phyloP scores from a whole-genome alignment of 2,888 invertebrate species.

The Parnassius smintheus region DNA sequence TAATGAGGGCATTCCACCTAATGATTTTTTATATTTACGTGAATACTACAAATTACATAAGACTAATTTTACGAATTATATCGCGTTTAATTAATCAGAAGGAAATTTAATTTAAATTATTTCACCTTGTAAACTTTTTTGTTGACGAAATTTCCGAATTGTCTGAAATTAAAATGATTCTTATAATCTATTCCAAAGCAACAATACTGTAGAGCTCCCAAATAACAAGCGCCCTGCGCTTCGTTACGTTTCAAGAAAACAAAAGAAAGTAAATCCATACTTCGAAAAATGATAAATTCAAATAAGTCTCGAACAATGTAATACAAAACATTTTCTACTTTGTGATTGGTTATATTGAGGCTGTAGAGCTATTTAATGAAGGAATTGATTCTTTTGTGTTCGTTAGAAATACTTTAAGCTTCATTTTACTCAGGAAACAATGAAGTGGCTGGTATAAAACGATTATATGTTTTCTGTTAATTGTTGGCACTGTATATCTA shows the following conservation, averaged over 20 bases:
- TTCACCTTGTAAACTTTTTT: no score
- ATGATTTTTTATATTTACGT: no score
- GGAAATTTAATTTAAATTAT: no score
- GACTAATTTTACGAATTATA: no score
- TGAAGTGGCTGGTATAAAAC: background rate
- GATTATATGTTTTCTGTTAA: no score
- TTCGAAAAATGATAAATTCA: slow-evolving; percentile 17
- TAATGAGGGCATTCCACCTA: no score
- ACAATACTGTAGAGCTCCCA: slow-evolving; percentile 11
- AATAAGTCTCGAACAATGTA: slow-evolving; percentile 15
- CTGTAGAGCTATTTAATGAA: slow-evolving; percentile 12
- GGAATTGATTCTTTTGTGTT: slow-evolving; percentile 10
- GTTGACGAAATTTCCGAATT: no score
- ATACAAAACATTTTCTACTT: slow-evolving; percentile 4
- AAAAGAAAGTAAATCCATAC: slow-evolving; percentile 21
- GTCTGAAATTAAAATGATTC: no score
- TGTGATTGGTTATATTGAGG: slow-evolving; percentile 12
- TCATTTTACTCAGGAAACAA: background rate
- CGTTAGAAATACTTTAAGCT: background rate
- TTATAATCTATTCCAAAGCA: background rate
- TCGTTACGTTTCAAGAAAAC: slow-evolving; percentile 18
- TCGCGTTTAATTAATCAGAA: no score
- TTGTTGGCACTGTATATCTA: background rate
- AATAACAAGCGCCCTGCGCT: slow-evolving; percentile 15
- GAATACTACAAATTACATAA: no score